Evolutionary conservation across 1,140 invertebrate species (phyloP).

Genomic region (Venturia canescens): DNA sequence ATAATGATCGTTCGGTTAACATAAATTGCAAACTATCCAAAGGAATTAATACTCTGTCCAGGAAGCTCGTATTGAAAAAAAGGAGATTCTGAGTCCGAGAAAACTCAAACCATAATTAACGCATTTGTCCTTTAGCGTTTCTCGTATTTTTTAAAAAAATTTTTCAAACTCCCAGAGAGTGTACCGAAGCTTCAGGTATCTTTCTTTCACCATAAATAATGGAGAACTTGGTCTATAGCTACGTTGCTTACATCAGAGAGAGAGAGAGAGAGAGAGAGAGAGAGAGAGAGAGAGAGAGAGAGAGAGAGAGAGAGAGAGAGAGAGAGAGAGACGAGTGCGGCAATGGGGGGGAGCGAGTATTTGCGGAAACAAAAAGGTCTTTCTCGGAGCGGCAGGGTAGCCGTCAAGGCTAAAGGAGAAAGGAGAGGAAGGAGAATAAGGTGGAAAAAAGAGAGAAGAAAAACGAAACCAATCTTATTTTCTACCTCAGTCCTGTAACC

Average conservation of each 20-base stretch:
- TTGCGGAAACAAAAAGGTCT: constrained; percentile 37
- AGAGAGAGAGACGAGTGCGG: background rate
- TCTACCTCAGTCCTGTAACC: constrained; percentile 37
- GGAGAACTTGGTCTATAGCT: background rate
- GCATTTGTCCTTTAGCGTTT: background rate
- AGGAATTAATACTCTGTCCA: no score
- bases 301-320: background rate
- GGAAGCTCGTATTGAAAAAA: no score
- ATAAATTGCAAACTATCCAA: no score
- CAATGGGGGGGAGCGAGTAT: constrained; percentile 17
- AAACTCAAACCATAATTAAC: constrained; percentile 21
- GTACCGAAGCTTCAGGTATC: constrained; percentile 11
- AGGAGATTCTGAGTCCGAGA: background rate
- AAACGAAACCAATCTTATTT: constrained; percentile 43
- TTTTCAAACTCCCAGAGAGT: background rate
- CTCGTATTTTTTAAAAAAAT: background rate
- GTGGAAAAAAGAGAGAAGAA: background rate
- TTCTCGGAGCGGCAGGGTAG: background rate
- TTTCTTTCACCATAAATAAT: constrained; percentile 34
- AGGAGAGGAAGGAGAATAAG: constrained; percentile 3
- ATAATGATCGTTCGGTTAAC: no score
- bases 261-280: background rate
- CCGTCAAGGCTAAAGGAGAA: background rate
- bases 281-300: background rate
- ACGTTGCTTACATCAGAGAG: constrained; percentile 33